phyloP scores from a whole-genome alignment of 1,140 invertebrate species.

The Aporrectodea caliginosa region DNA sequence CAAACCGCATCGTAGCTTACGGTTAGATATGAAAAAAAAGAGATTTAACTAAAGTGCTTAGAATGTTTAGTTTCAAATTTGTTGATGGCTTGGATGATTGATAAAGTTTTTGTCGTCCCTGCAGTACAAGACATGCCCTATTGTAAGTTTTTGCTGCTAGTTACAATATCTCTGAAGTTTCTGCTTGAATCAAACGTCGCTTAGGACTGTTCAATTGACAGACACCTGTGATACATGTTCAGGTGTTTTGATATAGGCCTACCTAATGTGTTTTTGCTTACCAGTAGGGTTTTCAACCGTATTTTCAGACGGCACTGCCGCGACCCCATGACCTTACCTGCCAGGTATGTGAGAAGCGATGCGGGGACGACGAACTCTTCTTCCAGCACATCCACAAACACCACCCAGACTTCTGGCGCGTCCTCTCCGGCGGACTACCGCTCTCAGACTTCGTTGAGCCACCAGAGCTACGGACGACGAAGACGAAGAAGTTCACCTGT shows the following conservation, averaged over 20 bases:
- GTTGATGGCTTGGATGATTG: no score
- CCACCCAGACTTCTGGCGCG: constrained; percentile 31
- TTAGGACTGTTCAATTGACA: background rate
- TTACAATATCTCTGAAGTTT: background rate
- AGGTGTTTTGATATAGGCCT: background rate
- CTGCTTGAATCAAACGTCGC: background rate
- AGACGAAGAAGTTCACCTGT: constrained; percentile 23
- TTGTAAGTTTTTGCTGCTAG: background rate
- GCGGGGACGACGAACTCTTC: constrained; percentile 22
- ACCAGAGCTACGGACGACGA: background rate
- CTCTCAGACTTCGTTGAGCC: constrained; percentile 24
- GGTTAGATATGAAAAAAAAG: no score
- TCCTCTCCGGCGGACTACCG: constrained; percentile 27
- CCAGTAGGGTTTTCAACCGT: background rate
- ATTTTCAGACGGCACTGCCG: background rate
- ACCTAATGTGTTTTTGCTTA: background rate
- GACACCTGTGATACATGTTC: background rate
- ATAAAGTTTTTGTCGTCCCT: no score
- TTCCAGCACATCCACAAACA: constrained; percentile 29
- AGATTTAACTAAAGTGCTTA: no score
- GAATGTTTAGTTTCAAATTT: no score
- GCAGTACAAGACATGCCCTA: background rate
- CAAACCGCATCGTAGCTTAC: no score
- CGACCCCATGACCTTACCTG: constrained; percentile 26
- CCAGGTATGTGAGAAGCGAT: constrained; percentile 31